A percentile compares a stretch with the other conserved stretches of the same genome.
Conservation (phyloP, 2,113 vertebrate species). For the Proterorhinus semilunaris region DNA sequence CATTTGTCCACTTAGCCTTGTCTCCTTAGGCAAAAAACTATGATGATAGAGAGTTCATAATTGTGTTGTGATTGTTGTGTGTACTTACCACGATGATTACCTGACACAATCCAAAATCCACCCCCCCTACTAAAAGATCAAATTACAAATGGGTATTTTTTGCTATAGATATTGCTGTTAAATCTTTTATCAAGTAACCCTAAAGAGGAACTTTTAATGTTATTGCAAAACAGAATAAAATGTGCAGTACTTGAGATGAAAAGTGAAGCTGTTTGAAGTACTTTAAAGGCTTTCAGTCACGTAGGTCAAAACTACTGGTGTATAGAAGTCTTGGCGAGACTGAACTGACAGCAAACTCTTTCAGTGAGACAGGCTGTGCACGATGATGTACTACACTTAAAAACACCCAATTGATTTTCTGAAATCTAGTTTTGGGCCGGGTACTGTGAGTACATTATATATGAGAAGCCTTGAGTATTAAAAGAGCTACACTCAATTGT, state of each 20-base stretch:
- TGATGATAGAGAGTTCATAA: too few relatives aligned
- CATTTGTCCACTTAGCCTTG: too few relatives aligned
- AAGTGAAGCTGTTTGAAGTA: slow-evolving; percentile 54
- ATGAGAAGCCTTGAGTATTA: slow-evolving; percentile 69
- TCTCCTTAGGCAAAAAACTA: too few relatives aligned
- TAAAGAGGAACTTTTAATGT: too few relatives aligned
- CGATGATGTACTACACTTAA: slow-evolving; percentile 46
- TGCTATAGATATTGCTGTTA: too few relatives aligned
- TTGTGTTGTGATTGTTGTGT: too few relatives aligned
- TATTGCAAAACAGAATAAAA: too few relatives aligned
- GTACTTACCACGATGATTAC: too few relatives aligned
- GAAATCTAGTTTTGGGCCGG: slow-evolving; percentile 69
- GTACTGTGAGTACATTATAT: slow-evolving; percentile 57
- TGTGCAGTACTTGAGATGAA: slow-evolving; percentile 31
- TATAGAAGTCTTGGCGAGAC: slow-evolving; percentile 45
- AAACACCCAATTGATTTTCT: slow-evolving; percentile 66
- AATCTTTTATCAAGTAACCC: too few relatives aligned
- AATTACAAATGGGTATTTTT: too few relatives aligned
- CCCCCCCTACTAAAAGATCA: too few relatives aligned
- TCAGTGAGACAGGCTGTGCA: slow-evolving; percentile 28
- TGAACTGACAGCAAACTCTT: slow-evolving; percentile 27
- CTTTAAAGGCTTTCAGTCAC: slow-evolving; percentile 57
- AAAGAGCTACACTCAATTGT: slow-evolving; percentile 69
- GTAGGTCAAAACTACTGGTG: slow-evolving; percentile 57
- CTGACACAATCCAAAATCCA: too few relatives aligned